phyloP scores from a whole-genome alignment of 2,888 invertebrate genomes.

The Zygothrica quintamaculata region DNA sequence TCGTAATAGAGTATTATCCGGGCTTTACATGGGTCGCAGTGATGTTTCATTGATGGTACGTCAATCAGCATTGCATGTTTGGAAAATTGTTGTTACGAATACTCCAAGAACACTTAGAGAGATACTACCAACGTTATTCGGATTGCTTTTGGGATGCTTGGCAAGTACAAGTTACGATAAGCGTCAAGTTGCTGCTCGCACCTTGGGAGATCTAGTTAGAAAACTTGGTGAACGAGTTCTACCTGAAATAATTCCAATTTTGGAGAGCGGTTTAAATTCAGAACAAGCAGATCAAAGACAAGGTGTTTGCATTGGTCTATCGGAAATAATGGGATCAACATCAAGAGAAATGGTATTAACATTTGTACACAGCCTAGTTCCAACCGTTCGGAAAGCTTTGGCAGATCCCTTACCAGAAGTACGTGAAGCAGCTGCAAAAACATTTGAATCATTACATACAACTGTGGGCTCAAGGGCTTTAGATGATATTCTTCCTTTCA shows the following conservation, averaged over 20 bases:
- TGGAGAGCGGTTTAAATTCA: conserved; percentile 96
- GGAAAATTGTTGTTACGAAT: conserved; percentile 99
- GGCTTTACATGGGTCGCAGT: conserved; percentile 98
- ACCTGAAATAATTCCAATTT: conserved; percentile 98
- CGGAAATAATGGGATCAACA: conserved; percentile 98
- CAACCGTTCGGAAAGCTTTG: conserved; percentile 97
- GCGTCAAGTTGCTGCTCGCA: conserved; percentile 97
- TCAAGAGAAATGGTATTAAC: conserved; percentile 96
- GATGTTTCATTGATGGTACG: conserved; percentile 98
- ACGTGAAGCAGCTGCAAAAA: conserved; percentile 96
- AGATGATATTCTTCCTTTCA: conserved; percentile 97
- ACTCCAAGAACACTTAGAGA: conserved; percentile 98
- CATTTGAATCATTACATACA: conserved; percentile 97
- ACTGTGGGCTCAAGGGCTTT: conserved; percentile 97
- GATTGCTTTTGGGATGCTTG: conserved; percentile 95
- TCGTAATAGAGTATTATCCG: conserved; percentile 96
- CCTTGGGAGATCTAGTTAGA: conserved; percentile 97
- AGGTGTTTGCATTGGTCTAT: conserved; percentile 98
- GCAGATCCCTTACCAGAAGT: conserved; percentile 97
- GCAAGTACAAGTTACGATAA: conserved; percentile 98
- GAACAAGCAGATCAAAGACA: conserved; percentile 97
- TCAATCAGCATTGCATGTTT: conserved; percentile 98
- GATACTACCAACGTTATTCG: conserved; percentile 97
- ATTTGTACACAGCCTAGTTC: conserved; percentile 94
- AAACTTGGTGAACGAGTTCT: conserved; percentile 98